Evolutionary conservation across 2,113 vertebrate genomes (phyloP), one percentile per base, ranked within the genome.

Genomic region (Megalops atlanticus): DNA sequence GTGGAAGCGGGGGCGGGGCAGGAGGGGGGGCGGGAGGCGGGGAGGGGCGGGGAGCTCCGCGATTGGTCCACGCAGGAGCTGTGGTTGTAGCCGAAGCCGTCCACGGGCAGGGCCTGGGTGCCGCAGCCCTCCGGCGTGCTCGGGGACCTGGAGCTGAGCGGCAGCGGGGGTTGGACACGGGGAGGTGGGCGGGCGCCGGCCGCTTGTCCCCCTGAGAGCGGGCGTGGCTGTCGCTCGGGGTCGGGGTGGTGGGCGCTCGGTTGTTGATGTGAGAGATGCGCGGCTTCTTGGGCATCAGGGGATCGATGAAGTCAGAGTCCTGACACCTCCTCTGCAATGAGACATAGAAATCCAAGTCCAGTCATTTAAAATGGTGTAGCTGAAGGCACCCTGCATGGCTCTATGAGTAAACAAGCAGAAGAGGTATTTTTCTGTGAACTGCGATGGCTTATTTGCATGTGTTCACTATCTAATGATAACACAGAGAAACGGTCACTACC

Each of bases 111-210:
- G 87, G 96, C 93, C 90, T 97, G 95, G 54, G 95, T 96, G 70
- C 96, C 95, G 5, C 87, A 90, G 84, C 95, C 95, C 89, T 96
- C 95, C 0, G 96, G 95, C 81, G 96, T 97, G 91, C 94, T 95
- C 45, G 96, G 95, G 47, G 95, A 97, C 84, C 93, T 95, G 84
- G 95, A 95, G 91, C 90, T 94, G 78, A 93, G 97, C 88, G 86
- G 93, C 35, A 86, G 91, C 7, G 91, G 92, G 92, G 92, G 71
- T 90, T 95, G 35, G 94, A 93, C 75, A 91, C 35, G 0, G 93
- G 91, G 79, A 92, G 91, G 85, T 89, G 84, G 85, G 88, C 83
- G 68, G 92, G 84, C 87, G 91, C 85, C 88, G 90, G 82, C 74
- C 74, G 40, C n/a, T 92, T 89, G 33, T 95, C 95, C 78, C 95